These are phyloP conservation scores for Tiliacea citrago DNA, from an alignment of 2,888 invertebrate species.

Conservation along the genomic window DNA sequence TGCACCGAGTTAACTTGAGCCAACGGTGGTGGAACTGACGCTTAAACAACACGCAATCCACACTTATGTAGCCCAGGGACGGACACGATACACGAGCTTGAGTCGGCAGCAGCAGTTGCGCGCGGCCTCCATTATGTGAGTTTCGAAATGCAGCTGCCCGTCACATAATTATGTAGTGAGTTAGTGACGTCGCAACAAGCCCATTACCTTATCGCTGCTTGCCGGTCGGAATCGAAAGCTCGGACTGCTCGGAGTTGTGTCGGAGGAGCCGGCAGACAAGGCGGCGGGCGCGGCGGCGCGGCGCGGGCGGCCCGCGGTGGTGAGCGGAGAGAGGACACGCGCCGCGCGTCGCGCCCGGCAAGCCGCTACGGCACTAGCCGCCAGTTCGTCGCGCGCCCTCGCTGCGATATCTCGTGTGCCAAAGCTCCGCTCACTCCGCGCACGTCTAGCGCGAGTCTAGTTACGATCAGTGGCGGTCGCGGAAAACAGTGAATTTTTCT, in stretches of 20 bases:
- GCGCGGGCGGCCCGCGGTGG: constrained; percentile 6
- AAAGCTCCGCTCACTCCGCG: not conserved
- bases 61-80: not conserved
- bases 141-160: not conserved
- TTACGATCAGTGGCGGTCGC: constrained; percentile 32
- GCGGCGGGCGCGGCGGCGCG: constrained; percentile 33
- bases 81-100: not conserved
- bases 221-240: not conserved
- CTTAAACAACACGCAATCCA: too few relatives aligned
- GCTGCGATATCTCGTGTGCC: not conserved
- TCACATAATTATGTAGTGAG: not conserved
- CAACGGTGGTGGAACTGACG: too few relatives aligned
- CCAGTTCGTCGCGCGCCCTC: constrained; percentile 50
- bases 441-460: constrained; percentile 37
- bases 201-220: not conserved
- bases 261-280: constrained; percentile 39
- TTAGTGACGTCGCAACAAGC: not conserved
- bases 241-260: not conserved
- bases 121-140: not conserved
- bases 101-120: not conserved
- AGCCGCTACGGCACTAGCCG: constrained; percentile 18
- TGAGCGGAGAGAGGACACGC: constrained; percentile 27
- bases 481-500: constrained; percentile 7
- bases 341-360: constrained; percentile 5
- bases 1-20: too few relatives aligned